These are phyloP conservation scores for Volucella inanis DNA, from an alignment of 2,888 invertebrate species.

Conservation along the genomic window DNA sequence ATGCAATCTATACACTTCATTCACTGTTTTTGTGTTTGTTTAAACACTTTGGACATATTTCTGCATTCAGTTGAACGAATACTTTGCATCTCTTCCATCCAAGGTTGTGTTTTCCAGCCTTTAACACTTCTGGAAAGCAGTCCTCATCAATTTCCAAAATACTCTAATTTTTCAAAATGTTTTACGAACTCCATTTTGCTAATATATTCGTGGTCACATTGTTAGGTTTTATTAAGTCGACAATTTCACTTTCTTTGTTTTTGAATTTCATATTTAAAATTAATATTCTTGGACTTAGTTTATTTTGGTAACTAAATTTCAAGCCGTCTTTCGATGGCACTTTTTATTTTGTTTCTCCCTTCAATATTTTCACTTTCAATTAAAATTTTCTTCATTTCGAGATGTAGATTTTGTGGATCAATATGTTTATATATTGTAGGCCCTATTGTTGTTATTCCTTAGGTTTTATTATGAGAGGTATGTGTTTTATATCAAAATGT, in stretches of 20 bases:
- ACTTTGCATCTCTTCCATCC: slow-evolving; percentile 14
- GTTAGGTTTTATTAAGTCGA: slow-evolving; percentile 14
- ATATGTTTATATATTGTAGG: no score
- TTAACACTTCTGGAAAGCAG: not conserved
- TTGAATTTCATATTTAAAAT: no score
- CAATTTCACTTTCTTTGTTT: slow-evolving; percentile 4
- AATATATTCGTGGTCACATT: not conserved
- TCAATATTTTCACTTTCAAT: no score
- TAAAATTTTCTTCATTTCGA: no score
- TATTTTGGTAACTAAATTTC: no score
- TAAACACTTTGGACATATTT: slow-evolving; percentile 44
- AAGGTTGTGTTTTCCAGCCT: not conserved
- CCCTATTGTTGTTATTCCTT: no score
- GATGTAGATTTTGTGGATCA: no score
- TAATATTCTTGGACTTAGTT: no score
- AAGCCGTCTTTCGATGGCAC: no score
- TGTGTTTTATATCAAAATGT: no score
- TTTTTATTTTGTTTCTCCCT: no score
- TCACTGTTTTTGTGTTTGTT: slow-evolving; percentile 29
- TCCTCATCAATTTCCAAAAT: slow-evolving; percentile 14
- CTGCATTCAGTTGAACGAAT: slow-evolving; percentile 22
- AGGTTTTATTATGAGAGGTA: no score
- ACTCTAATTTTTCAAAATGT: slow-evolving; percentile 11
- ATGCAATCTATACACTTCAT: not conserved
- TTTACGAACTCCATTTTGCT: slow-evolving; percentile 14